These are phyloP conservation scores for Caenorhabditis tropicalis DNA, from an alignment of 1,140 invertebrate species.

Conservation along the genomic window DNA sequence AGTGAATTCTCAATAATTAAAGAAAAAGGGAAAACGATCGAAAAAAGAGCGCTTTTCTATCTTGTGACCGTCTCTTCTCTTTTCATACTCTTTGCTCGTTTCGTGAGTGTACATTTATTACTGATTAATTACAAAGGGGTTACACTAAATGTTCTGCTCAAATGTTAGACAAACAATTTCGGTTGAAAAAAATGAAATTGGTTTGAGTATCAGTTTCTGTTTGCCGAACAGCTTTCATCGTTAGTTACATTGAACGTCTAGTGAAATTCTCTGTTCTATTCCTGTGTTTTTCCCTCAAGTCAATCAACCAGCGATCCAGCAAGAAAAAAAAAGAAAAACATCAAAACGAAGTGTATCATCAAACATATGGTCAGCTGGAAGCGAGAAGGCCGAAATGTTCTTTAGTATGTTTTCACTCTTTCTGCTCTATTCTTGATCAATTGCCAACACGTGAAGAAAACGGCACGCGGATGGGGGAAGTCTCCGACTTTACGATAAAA, in stretches of 20 bases:
- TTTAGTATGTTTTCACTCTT: conserved; percentile 15
- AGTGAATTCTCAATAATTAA: neutral
- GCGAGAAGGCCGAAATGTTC: neutral
- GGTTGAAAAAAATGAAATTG: too few species aligned
- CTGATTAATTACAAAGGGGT: neutral
- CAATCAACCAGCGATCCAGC: neutral
- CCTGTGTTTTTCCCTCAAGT: neutral
- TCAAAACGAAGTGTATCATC: neutral
- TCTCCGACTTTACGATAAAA: conserved; percentile 25
- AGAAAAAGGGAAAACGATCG: neutral
- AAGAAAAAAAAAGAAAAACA: neutral
- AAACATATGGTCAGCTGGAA: conserved; percentile 4
- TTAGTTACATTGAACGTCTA: neutral
- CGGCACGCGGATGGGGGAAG: neutral
- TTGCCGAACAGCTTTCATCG: neutral
- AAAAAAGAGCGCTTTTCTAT: neutral
- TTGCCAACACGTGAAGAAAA: conserved; percentile 5
- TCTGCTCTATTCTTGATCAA: neutral
- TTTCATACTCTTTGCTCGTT: neutral
- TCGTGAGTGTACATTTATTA: neutral
- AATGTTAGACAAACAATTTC: neutral
- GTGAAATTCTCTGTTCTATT: neutral
- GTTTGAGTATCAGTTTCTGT: conserved; percentile 1
- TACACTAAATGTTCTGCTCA: neutral
- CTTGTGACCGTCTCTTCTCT: neutral